Base-by-base conservation (phyloP, 2,797 vertebrate genomes). In the Champsocephalus esox region DNA sequence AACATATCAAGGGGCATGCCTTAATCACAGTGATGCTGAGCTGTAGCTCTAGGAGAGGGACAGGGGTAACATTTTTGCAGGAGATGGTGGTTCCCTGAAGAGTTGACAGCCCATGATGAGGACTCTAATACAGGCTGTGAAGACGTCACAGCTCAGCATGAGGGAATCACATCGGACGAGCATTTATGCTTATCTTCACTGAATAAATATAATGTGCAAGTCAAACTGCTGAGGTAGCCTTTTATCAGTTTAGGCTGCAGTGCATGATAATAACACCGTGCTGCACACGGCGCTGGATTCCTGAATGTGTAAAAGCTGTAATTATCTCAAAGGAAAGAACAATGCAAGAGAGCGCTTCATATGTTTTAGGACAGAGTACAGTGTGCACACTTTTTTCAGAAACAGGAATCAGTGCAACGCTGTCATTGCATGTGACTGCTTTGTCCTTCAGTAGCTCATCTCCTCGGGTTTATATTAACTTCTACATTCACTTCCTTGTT, bases 21-120 rank as follows among this genome's bases (percentile, higher is more conserved):
- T 90, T 92, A 92, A 93, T 92, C 91, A 90, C 86, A 80, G 67
- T 81, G 84, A 91, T 77, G 87, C 82, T 73, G 71, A 70, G 83
- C 66, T 63, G 60, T 66, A 79, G 78, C 9, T 2, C 81, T 17
- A 48, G 44, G 46, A 66, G 64, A 80, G 68, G 45, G 55, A 74
- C 54, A 24, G 46, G 34, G 51, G 79, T 69, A 75, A 54, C 13
- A 77, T 83, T 83, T 28, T 68, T 83, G 70, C 75, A 64, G 69
- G 77, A 77, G 66, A 72, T 65, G 64, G 71, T 75, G 82, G 65
- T 45, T 66, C 72, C 83, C 82, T 46, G 70, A 66, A 75, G 81
- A 46, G 78, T 70, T 67, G 62, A 41, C 48, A 12, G 86, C 72
- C 72, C 79, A 79, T 56, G 64, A 73, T 77, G 80, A 83, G 66